phyloP scores from a whole-genome alignment of 2,797 vertebrate genomes.

The Chloroceryle amazona region DNA sequence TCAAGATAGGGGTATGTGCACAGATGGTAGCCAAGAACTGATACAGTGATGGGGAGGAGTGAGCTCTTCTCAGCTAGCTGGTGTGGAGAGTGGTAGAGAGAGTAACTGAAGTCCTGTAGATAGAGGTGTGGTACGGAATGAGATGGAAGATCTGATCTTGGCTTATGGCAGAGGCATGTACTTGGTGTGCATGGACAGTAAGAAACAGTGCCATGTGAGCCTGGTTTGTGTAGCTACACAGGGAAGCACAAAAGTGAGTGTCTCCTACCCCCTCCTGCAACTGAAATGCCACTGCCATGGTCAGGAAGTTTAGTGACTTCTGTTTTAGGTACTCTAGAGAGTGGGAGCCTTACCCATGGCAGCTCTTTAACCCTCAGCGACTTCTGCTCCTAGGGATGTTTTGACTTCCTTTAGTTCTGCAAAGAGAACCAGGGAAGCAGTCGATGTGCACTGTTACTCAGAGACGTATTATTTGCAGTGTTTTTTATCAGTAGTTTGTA shows the following conservation, averaged over 20 bases:
- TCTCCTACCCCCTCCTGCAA: fast-evolving
- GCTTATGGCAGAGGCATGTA: background rate
- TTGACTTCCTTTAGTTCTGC: background rate
- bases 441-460: background rate
- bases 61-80: background rate
- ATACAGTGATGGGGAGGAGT: background rate
- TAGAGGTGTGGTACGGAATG: background rate
- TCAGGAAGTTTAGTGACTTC: background rate
- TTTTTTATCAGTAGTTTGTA: background rate
- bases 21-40: background rate
- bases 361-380: background rate
- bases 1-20: background rate
- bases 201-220: background rate
- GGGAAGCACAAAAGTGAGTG: background rate
- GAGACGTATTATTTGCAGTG: background rate
- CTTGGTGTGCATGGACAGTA: background rate
- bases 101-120: background rate
- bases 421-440: background rate
- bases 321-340: background rate
- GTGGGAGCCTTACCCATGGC: background rate
- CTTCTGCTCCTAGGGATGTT: fast-evolving
- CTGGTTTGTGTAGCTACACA: background rate
- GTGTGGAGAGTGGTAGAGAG: background rate
- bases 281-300: background rate
- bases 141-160: background rate